Conservation (phyloP, 2,888 invertebrate genomes). For the Encarsia formosa region DNA sequence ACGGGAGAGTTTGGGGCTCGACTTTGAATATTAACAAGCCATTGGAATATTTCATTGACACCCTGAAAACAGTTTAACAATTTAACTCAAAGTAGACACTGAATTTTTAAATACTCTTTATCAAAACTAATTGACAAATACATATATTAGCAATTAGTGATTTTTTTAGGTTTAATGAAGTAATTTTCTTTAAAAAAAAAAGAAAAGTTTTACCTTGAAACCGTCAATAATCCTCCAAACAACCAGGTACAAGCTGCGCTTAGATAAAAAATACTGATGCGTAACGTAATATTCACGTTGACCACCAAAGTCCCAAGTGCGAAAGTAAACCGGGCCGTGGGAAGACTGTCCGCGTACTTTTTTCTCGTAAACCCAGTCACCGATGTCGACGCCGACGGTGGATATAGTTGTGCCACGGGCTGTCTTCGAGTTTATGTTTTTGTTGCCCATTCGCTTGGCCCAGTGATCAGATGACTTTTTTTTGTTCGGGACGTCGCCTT, state of each 20-base stretch:
- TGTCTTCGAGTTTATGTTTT: conserved; percentile 71
- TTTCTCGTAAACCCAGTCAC: conserved; percentile 90
- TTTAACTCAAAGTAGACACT: too few relatives aligned
- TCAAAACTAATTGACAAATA: not conserved
- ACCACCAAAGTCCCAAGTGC: conserved; percentile 99
- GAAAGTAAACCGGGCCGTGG: conserved; percentile 80
- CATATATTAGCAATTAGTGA: too few relatives aligned
- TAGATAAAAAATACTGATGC: conserved; percentile 96
- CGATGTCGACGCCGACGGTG: conserved; percentile 96
- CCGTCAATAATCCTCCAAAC: conserved; percentile 94
- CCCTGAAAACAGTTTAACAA: conserved; percentile 56
- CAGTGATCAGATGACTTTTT: conserved; percentile 76
- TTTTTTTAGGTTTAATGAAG: too few relatives aligned
- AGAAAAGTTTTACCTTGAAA: conserved; percentile 54
- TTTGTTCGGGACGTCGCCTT: conserved; percentile 70
- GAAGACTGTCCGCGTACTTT: conserved; percentile 69
- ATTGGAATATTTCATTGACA: conserved; percentile 84
- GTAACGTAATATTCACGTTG: conserved; percentile 98
- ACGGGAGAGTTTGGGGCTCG: conserved; percentile 95
- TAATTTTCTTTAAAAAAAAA: too few relatives aligned
- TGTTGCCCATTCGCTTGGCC: conserved; percentile 93
- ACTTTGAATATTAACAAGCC: conserved; percentile 93
- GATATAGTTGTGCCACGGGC: conserved; percentile 80
- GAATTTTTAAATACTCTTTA: not conserved
- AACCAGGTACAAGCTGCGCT: conserved; percentile 90